These are phyloP conservation scores for Talpa occidentalis DNA, from an alignment of 2,113 vertebrate species.

Conservation along the genomic window DNA sequence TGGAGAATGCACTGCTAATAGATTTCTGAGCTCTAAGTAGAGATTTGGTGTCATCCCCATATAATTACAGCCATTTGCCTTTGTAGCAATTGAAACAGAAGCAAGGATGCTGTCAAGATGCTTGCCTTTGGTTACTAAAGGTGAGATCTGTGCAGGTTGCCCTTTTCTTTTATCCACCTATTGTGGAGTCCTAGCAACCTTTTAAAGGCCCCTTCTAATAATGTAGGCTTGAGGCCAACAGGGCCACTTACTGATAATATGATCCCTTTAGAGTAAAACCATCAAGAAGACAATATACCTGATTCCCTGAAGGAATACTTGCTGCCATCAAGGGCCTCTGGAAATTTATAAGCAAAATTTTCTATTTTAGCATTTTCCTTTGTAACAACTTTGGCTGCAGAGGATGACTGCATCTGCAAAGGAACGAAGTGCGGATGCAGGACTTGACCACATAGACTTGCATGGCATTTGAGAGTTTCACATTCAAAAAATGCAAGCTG, in stretches of 20 bases:
- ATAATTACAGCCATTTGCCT: slow-evolving; percentile 36
- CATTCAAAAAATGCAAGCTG: background rate
- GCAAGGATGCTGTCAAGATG: background rate
- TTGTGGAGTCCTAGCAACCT: background rate
- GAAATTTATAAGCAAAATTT: background rate
- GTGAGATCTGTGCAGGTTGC: background rate
- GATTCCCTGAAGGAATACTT: slow-evolving; percentile 32
- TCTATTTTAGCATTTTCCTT: slow-evolving; percentile 13
- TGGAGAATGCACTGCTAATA: slow-evolving; percentile 37
- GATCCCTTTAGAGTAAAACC: background rate
- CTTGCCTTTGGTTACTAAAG: slow-evolving; percentile 22
- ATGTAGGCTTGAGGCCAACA: background rate
- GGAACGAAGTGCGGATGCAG: too few relatives aligned
- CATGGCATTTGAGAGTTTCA: background rate
- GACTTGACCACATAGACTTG: background rate
- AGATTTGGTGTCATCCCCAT: slow-evolving; percentile 1
- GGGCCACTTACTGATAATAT: background rate
- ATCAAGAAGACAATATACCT: background rate
- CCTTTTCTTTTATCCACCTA: slow-evolving; percentile 39
- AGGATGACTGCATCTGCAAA: background rate
- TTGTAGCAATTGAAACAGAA: slow-evolving; percentile 4
- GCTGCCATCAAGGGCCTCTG: background rate
- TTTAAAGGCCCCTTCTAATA: slow-evolving; percentile 42
- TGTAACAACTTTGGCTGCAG: background rate
- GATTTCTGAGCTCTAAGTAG: background rate